Evolutionary conservation across 2,113 vertebrate species (phyloP).

Genomic region (Corythoichthys haematopterus): DNA sequence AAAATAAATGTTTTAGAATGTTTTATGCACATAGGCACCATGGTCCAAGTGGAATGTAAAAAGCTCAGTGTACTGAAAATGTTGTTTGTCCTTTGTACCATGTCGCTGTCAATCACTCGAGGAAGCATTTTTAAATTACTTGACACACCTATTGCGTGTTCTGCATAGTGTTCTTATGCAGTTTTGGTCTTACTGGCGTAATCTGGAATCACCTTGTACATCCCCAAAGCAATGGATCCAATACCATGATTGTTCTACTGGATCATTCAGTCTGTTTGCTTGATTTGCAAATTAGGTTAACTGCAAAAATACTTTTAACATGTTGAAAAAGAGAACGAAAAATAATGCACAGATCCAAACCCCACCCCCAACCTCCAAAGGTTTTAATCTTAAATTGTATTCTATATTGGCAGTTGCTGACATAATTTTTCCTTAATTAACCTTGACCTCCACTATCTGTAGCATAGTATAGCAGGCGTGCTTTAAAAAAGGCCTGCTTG

Average conservation of each 20-base stretch:
- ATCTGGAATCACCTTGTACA: no score
- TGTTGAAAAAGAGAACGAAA: background rate
- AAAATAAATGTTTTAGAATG: no score
- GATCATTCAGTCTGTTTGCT: background rate
- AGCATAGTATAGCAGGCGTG: background rate
- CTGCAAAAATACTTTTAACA: background rate
- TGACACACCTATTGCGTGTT: background rate
- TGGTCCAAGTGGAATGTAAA: no score
- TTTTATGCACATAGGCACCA: no score
- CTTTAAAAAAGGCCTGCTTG: conserved; percentile 1
- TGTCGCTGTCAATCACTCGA: no score
- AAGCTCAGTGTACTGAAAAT: no score
- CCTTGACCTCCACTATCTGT: conserved; percentile 10
- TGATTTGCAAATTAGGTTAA: background rate
- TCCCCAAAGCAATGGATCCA: background rate
- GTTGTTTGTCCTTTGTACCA: no score
- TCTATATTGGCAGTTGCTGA: background rate
- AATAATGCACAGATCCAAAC: background rate
- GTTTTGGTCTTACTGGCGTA: background rate
- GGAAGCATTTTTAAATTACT: no score
- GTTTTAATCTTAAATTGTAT: background rate
- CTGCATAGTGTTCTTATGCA: background rate
- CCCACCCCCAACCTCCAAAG: background rate
- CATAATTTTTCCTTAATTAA: background rate
- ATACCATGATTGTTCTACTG: background rate